Percentiles rank a stretch among this genome's conserved stretches.
These are phyloP conservation scores for Cyrtodaria siliqua DNA, from an alignment of 2,888 invertebrate species.

Conservation along the genomic window DNA sequence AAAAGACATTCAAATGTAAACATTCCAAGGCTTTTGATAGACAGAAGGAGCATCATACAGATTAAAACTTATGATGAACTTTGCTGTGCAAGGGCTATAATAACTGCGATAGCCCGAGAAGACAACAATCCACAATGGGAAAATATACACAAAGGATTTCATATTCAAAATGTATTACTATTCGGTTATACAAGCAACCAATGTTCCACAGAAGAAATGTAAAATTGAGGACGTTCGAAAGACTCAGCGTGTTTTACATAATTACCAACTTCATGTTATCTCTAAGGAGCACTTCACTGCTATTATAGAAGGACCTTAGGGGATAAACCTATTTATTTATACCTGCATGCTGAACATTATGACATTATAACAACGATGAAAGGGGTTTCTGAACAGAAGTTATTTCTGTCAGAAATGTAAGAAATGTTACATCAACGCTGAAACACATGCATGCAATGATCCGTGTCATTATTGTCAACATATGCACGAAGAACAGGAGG, in stretches of 20 bases:
- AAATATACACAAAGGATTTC: slow-evolving; percentile 16
- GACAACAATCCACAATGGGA: slow-evolving; percentile 27
- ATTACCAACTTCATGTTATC: slow-evolving; percentile 24
- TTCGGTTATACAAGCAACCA: slow-evolving; percentile 1
- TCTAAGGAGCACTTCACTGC: slow-evolving; percentile 30
- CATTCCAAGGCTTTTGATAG: slow-evolving; percentile 8
- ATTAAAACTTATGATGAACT: slow-evolving; percentile 19
- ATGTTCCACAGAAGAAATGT: slow-evolving; percentile 12
- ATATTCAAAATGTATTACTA: slow-evolving; percentile 4
- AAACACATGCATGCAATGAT: slow-evolving; percentile 44
- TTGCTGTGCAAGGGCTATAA: slow-evolving; percentile 27
- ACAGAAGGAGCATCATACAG: slow-evolving; percentile 27
- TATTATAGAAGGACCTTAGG: slow-evolving; percentile 23
- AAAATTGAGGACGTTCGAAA: slow-evolving; percentile 26
- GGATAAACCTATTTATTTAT: slow-evolving; percentile 15
- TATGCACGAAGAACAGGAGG: slow-evolving; percentile 21
- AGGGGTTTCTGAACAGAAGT: slow-evolving; percentile 33
- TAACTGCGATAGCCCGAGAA: slow-evolving; percentile 23
- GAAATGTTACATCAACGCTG: slow-evolving; percentile 50
- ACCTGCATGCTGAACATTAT: slow-evolving; percentile 16
- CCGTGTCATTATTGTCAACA: slow-evolving; percentile 41
- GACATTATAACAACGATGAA: slow-evolving; percentile 22
- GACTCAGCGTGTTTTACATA: slow-evolving; percentile 16
- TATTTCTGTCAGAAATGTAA: slow-evolving; percentile 46
- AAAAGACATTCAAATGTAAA: slow-evolving; percentile 14